Evolutionary conservation across 1,140 invertebrate species (phyloP).

Genomic region (Diplogasteroides magnus): DNA sequence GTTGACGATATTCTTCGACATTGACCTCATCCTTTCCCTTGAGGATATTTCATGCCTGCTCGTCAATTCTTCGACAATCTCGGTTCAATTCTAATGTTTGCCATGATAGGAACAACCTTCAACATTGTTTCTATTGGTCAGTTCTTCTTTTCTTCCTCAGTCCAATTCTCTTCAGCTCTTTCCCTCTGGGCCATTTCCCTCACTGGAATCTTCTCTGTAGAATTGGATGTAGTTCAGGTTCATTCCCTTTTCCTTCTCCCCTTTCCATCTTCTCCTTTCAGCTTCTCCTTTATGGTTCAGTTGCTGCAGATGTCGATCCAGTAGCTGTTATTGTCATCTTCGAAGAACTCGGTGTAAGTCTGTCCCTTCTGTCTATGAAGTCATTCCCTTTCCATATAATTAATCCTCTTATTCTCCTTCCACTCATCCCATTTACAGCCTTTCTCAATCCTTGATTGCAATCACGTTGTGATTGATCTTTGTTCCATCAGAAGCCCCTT

Average conservation of each 20-base stretch:
- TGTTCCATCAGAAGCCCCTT: too few relatives aligned
- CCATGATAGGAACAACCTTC: slow-evolving; percentile 69
- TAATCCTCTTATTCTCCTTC: not conserved
- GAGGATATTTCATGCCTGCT: slow-evolving; percentile 95
- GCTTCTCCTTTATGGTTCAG: slow-evolving; percentile 83
- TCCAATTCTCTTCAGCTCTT: slow-evolving; percentile 30
- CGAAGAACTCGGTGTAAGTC: slow-evolving; percentile 86
- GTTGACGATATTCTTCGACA: too few relatives aligned
- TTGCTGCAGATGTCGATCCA: slow-evolving; percentile 95
- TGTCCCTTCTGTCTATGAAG: slow-evolving; percentile 71
- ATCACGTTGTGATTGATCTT: too few relatives aligned
- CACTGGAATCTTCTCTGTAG: slow-evolving; percentile 46
- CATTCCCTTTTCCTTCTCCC: not conserved
- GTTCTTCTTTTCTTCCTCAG: not conserved
- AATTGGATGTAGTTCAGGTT: slow-evolving; percentile 11
- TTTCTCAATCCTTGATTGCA: too few relatives aligned
- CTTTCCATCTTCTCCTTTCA: slow-evolving; percentile 64
- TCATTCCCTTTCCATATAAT: too few relatives aligned
- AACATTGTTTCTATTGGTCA: slow-evolving; percentile 52
- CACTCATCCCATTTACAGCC: too few relatives aligned
- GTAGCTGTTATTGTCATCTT: slow-evolving; percentile 94
- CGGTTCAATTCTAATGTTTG: slow-evolving; percentile 88
- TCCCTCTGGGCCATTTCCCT: slow-evolving; percentile 48
- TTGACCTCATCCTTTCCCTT: too few relatives aligned
- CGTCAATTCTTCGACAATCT: slow-evolving; percentile 89